These are phyloP conservation scores for Phalacrocorax brasilianus DNA, from an alignment of 2,113 vertebrate genomes.

Conservation along the genomic window DNA sequence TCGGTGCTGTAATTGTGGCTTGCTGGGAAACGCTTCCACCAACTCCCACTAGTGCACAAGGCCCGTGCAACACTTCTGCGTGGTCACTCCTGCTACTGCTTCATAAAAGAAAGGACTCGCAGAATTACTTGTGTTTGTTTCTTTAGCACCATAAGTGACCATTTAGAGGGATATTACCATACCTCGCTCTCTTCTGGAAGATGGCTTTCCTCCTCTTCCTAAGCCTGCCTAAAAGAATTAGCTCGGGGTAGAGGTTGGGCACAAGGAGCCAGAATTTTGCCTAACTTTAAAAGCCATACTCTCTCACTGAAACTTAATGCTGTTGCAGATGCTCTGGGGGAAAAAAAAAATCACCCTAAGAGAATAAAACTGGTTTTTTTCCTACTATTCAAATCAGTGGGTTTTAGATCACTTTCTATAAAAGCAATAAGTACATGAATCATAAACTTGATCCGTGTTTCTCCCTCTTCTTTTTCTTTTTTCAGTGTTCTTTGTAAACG, in stretches of 20 bases:
- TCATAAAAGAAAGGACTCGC: not conserved
- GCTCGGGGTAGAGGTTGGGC: not conserved
- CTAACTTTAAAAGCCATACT: not conserved
- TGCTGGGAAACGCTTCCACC: not conserved
- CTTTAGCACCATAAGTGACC: not conserved
- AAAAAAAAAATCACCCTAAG: not conserved
- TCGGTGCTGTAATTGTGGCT: not conserved
- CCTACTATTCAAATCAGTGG: not conserved
- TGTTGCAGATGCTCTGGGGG: not conserved
- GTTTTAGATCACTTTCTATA: not conserved
- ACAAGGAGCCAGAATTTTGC: not conserved
- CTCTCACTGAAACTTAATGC: not conserved
- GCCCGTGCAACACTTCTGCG: fast-evolving
- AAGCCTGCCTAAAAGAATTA: not conserved
- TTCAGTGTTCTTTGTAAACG: not conserved
- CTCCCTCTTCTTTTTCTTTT: not conserved
- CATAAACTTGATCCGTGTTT: not conserved
- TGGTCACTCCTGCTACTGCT: not conserved
- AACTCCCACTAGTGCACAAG: not conserved
- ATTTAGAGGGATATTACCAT: not conserved
- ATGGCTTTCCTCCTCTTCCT: not conserved
- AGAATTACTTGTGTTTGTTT: not conserved
- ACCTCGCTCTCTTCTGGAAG: not conserved
- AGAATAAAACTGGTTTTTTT: not conserved
- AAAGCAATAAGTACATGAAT: not conserved